Evolutionary conservation across 2,888 invertebrate species (phyloP).

Genomic region (Antheraea assamensis): DNA sequence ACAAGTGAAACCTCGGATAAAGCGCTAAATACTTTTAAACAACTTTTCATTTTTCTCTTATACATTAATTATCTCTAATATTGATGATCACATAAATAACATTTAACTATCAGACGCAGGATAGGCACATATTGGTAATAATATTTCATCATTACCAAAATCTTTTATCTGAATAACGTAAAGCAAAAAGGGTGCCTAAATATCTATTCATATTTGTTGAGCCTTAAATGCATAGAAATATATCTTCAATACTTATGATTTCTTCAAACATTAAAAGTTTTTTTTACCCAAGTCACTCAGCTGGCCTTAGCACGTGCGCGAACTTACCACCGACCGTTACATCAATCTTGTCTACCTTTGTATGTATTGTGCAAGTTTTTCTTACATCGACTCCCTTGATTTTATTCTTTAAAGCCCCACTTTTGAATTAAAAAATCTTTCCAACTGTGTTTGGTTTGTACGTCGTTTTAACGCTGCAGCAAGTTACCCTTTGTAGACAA

Average conservation of each 20-base stretch:
- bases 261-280: conserved; percentile 26
- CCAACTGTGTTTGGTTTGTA: conserved; percentile 30
- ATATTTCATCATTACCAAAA: neutral
- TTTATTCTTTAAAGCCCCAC: conserved; percentile 31
- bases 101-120: neutral
- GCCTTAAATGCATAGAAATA: conserved; percentile 3
- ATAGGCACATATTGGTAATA: neutral
- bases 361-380: conserved; percentile 61
- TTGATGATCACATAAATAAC: too few species aligned
- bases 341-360: conserved; percentile 75
- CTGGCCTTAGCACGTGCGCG: conserved; percentile 77
- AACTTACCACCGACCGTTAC: conserved; percentile 71
- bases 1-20: too few species aligned
- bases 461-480: conserved; percentile 32
- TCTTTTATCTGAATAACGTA: neutral
- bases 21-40: too few species aligned
- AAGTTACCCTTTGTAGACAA: conserved; percentile 58
- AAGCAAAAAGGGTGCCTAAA: neutral
- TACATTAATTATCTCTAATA: too few species aligned
- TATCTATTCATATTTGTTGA: neutral
- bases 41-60: too few species aligned
- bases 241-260: neutral
- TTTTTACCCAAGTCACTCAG: conserved; percentile 48
- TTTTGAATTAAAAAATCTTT: conserved; percentile 39
- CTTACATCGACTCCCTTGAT: conserved; percentile 1